Base-by-base conservation (phyloP, 2,888 invertebrate species). In the Microctonus brassicae region DNA sequence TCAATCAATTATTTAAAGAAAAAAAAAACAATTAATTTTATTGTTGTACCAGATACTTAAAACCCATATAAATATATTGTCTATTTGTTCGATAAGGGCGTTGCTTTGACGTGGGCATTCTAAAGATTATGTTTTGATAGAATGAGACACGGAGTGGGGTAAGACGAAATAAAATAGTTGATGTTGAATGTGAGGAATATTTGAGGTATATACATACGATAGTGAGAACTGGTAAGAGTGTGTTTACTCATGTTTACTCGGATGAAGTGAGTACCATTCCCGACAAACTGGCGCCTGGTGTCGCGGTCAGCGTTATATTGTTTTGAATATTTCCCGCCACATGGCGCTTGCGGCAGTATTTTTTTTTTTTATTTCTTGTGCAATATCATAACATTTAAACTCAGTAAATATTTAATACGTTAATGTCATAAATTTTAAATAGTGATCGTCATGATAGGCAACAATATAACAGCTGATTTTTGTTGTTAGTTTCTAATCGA, bases 51-150 rank as follows among this genome's bases (percentile, higher is more conserved):
- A 3, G 4, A 29, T 29, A 29, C 7, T 29, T 29, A 7, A 5
- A 3, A 29, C 7, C 29, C 29, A 29, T 5, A 29, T 5, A 29
- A 29, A 29, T n/a, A n/a, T n/a, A 29, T 29, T 29, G 29, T 58
- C 36, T 60, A 60, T 58, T 70, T 6, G 47, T 17, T 53, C 60
- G 61, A 73, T 72, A 83, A 80, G 79, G 82, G 83, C 80, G 82
- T 83, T 80, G 77, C 79, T 81, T 77, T 70, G 76, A 81, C 79
- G 81, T 81, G 77, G 73, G 69, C 73, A 71, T 67, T 64, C 64
- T 47, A 47, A 63, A 36, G 68, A 75, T 77, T 76, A 70, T 69
- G 72, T 47, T 74, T 72, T 63, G 55, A 39, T 29, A 73, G 62
- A 52, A 42, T 24, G 36, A 57, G 62, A 36, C 7, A 22, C 1